phyloP scores from a whole-genome alignment of 2,113 vertebrate species.

The Lanius collurio region DNA sequence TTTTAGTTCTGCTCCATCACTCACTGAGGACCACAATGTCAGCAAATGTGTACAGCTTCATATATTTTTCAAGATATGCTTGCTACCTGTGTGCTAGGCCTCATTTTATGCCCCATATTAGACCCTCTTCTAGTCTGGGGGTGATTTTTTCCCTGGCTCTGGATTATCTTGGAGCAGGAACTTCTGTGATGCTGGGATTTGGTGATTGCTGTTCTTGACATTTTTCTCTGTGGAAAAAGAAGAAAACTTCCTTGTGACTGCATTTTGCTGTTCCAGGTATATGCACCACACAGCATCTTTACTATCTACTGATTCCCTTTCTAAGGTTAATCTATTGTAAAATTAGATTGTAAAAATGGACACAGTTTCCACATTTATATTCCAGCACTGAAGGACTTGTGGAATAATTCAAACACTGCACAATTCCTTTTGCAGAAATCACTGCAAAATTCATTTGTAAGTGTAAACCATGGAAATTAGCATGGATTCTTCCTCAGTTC shows the following conservation, averaged over 20 bases:
- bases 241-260: constrained; percentile 19
- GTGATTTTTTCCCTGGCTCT: background rate
- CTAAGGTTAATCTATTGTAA: constrained; percentile 75
- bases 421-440: constrained; percentile 33
- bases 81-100: constrained; percentile 7
- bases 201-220: constrained; percentile 48
- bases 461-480: constrained; percentile 57
- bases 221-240: constrained; percentile 24
- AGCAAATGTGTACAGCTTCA: constrained; percentile 1
- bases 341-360: constrained; percentile 73
- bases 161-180: constrained; percentile 29
- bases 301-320: constrained; percentile 44
- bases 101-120: constrained; percentile 31
- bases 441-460: constrained; percentile 45
- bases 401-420: constrained; percentile 46
- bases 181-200: background rate
- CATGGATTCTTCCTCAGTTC: constrained; percentile 43
- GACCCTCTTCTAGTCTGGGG: background rate
- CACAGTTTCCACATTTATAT: constrained; percentile 56
- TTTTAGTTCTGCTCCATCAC: background rate
- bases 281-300: constrained; percentile 1
- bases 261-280: constrained; percentile 37
- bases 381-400: constrained; percentile 24
- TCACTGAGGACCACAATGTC: background rate
- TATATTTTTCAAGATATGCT: constrained; percentile 36